Evolutionary conservation across 2,797 vertebrate species (phyloP), one percentile per base, ranked within the genome.

Genomic region (Lepilemur septentrionalis): DNA sequence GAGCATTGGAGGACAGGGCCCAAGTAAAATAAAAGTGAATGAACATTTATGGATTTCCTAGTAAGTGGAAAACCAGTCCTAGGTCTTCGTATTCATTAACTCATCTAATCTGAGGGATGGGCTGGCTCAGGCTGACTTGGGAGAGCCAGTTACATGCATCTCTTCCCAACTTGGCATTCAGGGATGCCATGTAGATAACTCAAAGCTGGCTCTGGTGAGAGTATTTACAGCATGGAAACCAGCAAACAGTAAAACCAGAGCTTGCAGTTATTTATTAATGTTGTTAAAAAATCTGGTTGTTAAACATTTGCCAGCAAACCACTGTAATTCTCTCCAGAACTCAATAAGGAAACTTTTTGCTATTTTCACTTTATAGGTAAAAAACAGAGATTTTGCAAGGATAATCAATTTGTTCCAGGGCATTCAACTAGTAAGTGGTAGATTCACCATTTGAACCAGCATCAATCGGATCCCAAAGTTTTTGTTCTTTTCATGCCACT

Each of bases 301-400:
- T 72, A 83, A 63, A 89, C 14, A 43, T 70, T 70, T 69, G 32
- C 11, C 28, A 72, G 57, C 15, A 80, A 14, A 30, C 46, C 48
- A 43, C 22, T 90, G 20, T 43, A 23, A 41, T 69, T 50, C 22
- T 85, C 67, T 95, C 7, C 46, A 82, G 17, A 94, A 32, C 22
- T 48, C 87, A 76, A 1, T 57, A 38, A 92, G 43, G 22, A 72
- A 86, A 57, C 30, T 76, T 30, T 69, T 55, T 90, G 48, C 28
- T 93, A 50, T 91, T 97, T 96, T 91, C 57, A 92, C 41, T 69
- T 91, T 73, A 25, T 57, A 95, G 38, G 28, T 48, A 70, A 75
- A 80, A 93, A 88, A 17, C 1, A 4, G 46, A 85, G 32, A 92
- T 43, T 87, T 35, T 14, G 23, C 0, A 0, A 94, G 61, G 28